phyloP scores from a whole-genome alignment of 2,113 vertebrate species.

The Rissa tridactyla region DNA sequence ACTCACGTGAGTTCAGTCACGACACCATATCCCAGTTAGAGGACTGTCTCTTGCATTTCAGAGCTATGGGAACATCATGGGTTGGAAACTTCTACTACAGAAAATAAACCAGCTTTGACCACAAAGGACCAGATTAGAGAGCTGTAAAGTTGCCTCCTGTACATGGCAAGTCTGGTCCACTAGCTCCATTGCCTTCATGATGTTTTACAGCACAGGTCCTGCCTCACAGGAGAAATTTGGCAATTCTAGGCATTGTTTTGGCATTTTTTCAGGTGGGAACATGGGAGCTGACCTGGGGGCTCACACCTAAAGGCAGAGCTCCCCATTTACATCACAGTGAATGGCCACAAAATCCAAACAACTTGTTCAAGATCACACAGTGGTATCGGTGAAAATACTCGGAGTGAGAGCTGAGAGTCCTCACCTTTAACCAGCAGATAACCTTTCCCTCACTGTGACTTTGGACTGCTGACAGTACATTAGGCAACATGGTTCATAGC shows the following conservation, averaged over 20 bases:
- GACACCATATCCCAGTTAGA: background rate
- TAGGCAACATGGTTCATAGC: background rate
- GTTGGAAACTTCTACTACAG: background rate
- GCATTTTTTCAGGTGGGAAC: background rate
- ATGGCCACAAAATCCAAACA: background rate
- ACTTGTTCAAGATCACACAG: background rate
- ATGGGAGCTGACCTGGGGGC: background rate
- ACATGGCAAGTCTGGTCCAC: background rate
- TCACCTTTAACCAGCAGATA: background rate
- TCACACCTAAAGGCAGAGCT: background rate
- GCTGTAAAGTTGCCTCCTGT: background rate
- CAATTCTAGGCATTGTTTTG: background rate
- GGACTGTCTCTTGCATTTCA: background rate
- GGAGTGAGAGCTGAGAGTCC: background rate
- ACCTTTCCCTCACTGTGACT: background rate
- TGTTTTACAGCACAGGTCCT: background rate
- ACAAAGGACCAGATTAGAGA: background rate
- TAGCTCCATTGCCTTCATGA: background rate
- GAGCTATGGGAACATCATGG: background rate
- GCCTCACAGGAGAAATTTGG: background rate
- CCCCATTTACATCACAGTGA: background rate
- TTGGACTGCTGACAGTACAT: background rate
- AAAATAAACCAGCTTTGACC: background rate
- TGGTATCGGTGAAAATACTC: background rate
- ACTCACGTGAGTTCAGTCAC: background rate